These are phyloP conservation scores for Neotragus moschatus DNA, from an alignment of 2,113 vertebrate genomes.

Conservation along the genomic window DNA sequence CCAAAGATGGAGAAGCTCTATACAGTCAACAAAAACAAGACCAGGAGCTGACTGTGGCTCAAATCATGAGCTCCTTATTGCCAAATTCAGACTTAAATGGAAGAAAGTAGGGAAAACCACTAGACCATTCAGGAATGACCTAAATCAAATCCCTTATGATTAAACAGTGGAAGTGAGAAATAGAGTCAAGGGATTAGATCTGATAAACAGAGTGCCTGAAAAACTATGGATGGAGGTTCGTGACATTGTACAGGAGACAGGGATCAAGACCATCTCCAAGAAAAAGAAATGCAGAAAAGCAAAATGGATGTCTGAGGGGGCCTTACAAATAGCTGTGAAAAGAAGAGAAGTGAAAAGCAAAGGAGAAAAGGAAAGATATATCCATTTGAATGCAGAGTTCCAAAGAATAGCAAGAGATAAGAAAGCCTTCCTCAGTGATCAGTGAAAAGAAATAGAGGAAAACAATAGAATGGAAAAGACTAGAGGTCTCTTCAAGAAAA, in stretches of 20 bases:
- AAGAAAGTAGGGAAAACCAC: background rate
- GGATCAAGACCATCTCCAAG: background rate
- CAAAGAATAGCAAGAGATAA: background rate
- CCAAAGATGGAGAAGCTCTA: background rate
- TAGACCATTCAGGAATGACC: background rate
- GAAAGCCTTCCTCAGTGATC: background rate
- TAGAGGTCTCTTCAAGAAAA: background rate
- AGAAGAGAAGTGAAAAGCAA: background rate
- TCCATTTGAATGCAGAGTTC: background rate
- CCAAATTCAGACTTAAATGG: background rate
- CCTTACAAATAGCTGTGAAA: background rate
- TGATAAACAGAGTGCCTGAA: background rate
- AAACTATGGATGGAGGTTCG: background rate
- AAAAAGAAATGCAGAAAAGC: background rate
- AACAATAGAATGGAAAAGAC: background rate
- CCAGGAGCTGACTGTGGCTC: background rate
- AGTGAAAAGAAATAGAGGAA: background rate
- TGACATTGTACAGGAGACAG: background rate
- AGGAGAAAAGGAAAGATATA: background rate
- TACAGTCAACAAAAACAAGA: background rate
- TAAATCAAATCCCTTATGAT: background rate
- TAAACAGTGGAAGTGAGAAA: background rate
- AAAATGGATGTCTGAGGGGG: background rate
- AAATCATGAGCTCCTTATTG: background rate
- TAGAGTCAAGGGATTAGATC: background rate